phyloP scores from a whole-genome alignment of 2,113 vertebrate genomes.

The Clarias macrocephalus region DNA sequence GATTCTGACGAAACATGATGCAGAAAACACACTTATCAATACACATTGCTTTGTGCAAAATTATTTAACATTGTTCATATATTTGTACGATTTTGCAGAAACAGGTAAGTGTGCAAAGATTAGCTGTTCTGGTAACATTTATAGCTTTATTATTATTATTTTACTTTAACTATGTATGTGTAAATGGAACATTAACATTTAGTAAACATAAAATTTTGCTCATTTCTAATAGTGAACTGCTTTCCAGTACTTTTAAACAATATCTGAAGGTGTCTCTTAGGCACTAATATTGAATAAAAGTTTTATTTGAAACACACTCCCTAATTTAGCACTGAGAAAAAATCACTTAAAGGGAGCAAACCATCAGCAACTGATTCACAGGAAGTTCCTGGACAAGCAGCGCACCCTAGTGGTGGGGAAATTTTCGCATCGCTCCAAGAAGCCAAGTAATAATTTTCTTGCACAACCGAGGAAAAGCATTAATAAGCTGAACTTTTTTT shows the following conservation, averaged over 20 bases:
- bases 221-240: not conserved
- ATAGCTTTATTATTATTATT: not conserved
- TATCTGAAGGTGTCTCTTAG: not conserved
- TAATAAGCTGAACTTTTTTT: too few relatives aligned
- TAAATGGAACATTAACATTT: too few relatives aligned
- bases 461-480: not conserved
- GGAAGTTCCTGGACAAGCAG: not conserved
- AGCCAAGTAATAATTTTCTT: not conserved
- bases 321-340: not conserved
- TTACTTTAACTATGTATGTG: not conserved
- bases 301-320: not conserved
- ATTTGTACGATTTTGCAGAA: not conserved
- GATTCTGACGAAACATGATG: constrained; percentile 72
- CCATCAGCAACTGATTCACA: not conserved
- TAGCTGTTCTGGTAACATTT: not conserved
- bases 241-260: not conserved
- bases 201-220: too few relatives aligned
- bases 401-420: not conserved
- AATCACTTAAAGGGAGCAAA: not conserved
- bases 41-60: not conserved
- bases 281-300: not conserved
- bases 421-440: not conserved
- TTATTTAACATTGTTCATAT: not conserved
- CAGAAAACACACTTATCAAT: constrained; percentile 33
- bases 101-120: too few relatives aligned